phyloP scores from a whole-genome alignment of 2,797 vertebrate species.

The Aeoliscus strigatus region DNA sequence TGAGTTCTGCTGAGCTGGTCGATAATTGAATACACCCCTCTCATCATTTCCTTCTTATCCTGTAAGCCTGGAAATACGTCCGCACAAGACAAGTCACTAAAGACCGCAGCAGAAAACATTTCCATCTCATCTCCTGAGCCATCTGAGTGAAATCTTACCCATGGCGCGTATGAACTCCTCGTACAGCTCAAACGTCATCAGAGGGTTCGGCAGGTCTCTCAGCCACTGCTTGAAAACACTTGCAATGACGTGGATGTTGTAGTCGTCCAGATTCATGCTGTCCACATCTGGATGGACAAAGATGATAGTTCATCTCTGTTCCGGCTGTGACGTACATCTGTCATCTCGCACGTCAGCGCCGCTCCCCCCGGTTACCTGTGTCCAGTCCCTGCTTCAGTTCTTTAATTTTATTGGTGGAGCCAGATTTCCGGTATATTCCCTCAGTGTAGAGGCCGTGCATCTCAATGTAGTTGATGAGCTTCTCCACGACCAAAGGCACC shows the following conservation, averaged over 20 bases:
- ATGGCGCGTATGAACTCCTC: slow-evolving; percentile 94
- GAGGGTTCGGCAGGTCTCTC: slow-evolving; percentile 92
- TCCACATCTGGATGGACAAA: slow-evolving; percentile 78
- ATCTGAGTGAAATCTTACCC: slow-evolving; percentile 80
- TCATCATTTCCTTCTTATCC: slow-evolving; percentile 87
- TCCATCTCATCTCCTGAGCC: neutral
- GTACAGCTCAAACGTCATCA: slow-evolving; percentile 98
- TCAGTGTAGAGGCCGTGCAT: slow-evolving; percentile 98
- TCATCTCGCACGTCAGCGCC: neutral
- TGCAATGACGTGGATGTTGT: slow-evolving; percentile 98
- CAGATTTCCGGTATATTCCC: slow-evolving; percentile 96
- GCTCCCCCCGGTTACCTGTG: slow-evolving; percentile 71
- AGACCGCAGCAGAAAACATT: neutral
- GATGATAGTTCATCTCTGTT: neutral
- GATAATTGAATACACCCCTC: slow-evolving; percentile 89
- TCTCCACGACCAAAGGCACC: slow-evolving; percentile 92
- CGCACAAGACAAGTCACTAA: slow-evolving; percentile 11
- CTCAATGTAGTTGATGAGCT: slow-evolving; percentile 98
- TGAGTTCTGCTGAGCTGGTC: slow-evolving; percentile 96
- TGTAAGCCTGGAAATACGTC: slow-evolving; percentile 78
- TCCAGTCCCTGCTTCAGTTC: slow-evolving; percentile 92
- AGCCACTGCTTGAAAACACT: slow-evolving; percentile 99
- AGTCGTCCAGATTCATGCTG: slow-evolving; percentile 91
- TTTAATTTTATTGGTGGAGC: slow-evolving; percentile 95
- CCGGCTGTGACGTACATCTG: neutral